A percentile compares a stretch with the other conserved stretches of the same genome.
Evolutionary conservation across 2,888 invertebrate genomes (phyloP).

Genomic region (Odontothrips loti): DNA sequence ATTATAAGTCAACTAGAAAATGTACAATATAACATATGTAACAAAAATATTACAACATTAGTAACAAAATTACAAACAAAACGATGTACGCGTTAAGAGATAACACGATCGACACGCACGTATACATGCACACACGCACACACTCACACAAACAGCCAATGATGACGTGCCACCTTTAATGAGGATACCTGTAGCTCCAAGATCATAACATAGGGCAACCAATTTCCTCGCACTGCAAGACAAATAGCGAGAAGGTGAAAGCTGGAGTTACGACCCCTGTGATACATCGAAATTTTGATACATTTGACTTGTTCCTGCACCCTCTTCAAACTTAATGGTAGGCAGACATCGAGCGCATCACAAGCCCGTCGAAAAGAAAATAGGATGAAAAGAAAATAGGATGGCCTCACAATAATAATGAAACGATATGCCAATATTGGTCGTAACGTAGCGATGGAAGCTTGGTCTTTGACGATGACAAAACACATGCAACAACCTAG

Average conservation of each 20-base stretch:
- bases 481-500: too few relatives aligned
- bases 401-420: neutral
- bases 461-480: neutral
- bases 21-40: constrained; percentile 25
- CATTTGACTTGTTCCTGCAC: too few relatives aligned
- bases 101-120: neutral
- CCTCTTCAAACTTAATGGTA: too few relatives aligned
- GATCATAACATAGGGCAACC: too few relatives aligned
- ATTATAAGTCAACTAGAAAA: constrained; percentile 23
- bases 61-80: constrained; percentile 27
- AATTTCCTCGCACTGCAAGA: too few relatives aligned
- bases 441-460: neutral
- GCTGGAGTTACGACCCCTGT: too few relatives aligned
- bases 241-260: too few relatives aligned
- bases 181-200: too few relatives aligned
- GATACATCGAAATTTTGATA: too few relatives aligned
- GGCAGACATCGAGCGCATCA: neutral
- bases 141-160: neutral
- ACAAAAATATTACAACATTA: constrained; percentile 27
- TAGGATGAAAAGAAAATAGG: neutral
- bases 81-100: neutral
- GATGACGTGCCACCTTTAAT: too few relatives aligned
- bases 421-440: constrained; percentile 25
- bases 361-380: neutral
- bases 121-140: neutral